phyloP scores from a whole-genome alignment of 35 echinoderm and acorn worm genomes.

The Chiridota heheva region DNA sequence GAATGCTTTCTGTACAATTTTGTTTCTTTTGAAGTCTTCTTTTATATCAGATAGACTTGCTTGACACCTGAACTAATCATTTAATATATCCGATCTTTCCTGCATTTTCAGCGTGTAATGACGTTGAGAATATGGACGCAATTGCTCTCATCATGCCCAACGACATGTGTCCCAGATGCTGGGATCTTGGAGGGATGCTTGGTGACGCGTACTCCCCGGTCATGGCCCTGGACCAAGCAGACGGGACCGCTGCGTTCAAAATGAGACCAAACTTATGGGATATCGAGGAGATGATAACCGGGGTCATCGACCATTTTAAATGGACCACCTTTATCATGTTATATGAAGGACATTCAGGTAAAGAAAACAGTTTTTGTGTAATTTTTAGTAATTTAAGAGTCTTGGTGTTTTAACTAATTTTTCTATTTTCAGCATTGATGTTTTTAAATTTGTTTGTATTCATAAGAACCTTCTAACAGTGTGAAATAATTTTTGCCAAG shows the following conservation, averaged over 20 bases:
- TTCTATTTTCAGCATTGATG: no score
- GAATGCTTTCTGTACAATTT: no score
- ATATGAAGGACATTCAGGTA: conserved; percentile 68
- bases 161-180: conserved; percentile 72
- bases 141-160: conserved; percentile 66
- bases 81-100: no score
- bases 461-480: no score
- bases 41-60: no score
- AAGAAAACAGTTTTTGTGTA: neutral
- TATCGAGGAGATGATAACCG: conserved; percentile 50
- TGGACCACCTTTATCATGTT: conserved; percentile 76
- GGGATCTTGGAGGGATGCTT: conserved; percentile 43
- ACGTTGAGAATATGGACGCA: conserved; percentile 63
- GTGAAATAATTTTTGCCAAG: no score
- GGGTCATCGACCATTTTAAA: conserved; percentile 70
- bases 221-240: conserved; percentile 67
- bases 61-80: no score
- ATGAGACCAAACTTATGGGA: conserved; percentile 51
- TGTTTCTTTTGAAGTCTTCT: no score
- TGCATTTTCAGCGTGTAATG: conserved; percentile 54
- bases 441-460: no score
- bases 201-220: conserved; percentile 70
- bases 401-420: no score
- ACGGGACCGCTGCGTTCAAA: conserved; percentile 58
- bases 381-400: no score